Evolutionary conservation across 2,888 invertebrate genomes (phyloP).

Genomic region (Dendrolimus houi): DNA sequence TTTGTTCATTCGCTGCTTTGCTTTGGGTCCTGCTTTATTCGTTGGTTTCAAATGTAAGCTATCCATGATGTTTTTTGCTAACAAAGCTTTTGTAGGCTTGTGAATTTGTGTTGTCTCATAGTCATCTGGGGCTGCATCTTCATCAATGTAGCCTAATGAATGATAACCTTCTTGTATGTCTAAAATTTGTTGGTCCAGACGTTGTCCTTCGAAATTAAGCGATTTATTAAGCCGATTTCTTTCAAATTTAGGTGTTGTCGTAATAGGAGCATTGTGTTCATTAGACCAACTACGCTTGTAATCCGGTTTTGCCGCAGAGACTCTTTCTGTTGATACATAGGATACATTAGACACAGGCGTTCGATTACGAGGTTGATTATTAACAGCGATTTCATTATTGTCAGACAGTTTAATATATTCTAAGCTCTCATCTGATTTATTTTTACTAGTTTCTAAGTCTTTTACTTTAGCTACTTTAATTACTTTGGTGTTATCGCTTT

Average conservation of each 20-base stretch:
- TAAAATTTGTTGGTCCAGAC: conserved; percentile 66
- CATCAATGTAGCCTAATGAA: conserved; percentile 64
- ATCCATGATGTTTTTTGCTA: conserved; percentile 68
- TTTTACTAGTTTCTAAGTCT: conserved; percentile 63
- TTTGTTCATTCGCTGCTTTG: conserved; percentile 58
- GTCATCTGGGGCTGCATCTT: conserved; percentile 39
- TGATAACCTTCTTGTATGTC: conserved; percentile 69
- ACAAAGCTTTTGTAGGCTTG: conserved; percentile 57
- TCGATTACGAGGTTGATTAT: conserved; percentile 66
- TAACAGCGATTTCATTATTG: conserved; percentile 65
- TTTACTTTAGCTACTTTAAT: conserved; percentile 68
- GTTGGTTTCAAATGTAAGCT: conserved; percentile 64
- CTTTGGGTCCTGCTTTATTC: conserved; percentile 63
- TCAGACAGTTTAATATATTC: conserved; percentile 63
- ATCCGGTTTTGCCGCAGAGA: conserved; percentile 38
- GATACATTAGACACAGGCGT: conserved; percentile 67
- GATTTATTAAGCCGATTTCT: conserved; percentile 69
- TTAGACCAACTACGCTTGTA: conserved; percentile 58
- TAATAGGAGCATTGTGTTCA: conserved; percentile 47
- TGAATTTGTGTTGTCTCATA: conserved; percentile 42
- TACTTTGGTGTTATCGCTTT: conserved; percentile 51
- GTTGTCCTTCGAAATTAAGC: conserved; percentile 63
- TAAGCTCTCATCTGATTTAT: conserved; percentile 59
- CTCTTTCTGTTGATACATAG: conserved; percentile 57
- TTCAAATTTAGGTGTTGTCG: conserved; percentile 62